Base-by-base conservation (phyloP, 2,113 vertebrate species). In the Cyanoderma ruficeps region DNA sequence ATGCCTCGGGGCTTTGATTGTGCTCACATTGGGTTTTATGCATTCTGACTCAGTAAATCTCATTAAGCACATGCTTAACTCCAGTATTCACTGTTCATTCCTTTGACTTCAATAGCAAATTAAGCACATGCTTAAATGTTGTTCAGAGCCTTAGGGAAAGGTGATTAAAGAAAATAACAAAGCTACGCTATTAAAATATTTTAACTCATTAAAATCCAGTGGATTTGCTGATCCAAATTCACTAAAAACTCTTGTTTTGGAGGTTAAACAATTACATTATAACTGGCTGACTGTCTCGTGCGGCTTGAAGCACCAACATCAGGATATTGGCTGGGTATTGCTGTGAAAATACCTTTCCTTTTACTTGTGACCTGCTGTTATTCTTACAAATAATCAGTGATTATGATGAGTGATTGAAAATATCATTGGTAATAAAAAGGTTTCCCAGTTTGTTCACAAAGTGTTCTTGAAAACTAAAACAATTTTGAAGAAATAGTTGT, bases 41-140 rank as follows among this genome's bases (percentile, higher is more conserved):
- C 78, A 39, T 96, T 96, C 67, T 94, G 85, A 85, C 87, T 83
- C 76, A 77, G 85, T 91, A 86, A 93, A 96, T 96, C 94, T 91
- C 84, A 90, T 94, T 96, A 96, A 83, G 79, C 75, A 52, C 41
- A 21, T 56, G 71, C 91, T 96, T 72, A 68, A 88, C 59, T 93
- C n/a, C 49, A 90, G 35, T 60, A 39, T 72, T 90, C 90, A 55
- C 84, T 69, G 10, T 31, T 87, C 44, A 2, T 94, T 88, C 87
- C 87, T 31, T 85, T 85, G 90, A 90, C 89, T 96, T 88, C 78
- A 80, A 6, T 20, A 90, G 85, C 79, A 91, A 91, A 93, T 94
- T 86, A 90, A 52, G 90, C 87, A 93, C 82, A 77, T 90, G 93
- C 83, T 94, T 94, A 90, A 93, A 47, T 79, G 71, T 87, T 96